These are phyloP conservation scores for Dryobota labecula DNA, from an alignment of 2,888 invertebrate species.

Conservation along the genomic window DNA sequence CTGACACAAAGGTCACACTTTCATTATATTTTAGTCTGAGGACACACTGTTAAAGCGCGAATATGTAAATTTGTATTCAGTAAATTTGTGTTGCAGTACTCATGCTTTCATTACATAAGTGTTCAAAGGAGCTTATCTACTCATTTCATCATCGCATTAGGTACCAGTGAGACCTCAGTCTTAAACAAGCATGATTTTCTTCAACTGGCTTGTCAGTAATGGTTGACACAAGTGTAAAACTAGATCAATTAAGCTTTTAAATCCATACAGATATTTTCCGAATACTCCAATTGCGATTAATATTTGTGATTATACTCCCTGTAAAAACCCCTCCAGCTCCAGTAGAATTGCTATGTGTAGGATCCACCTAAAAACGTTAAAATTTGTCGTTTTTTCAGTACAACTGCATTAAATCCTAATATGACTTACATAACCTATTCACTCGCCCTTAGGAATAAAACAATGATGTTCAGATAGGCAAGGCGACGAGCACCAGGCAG, in stretches of 20 bases:
- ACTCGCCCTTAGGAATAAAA: conserved; percentile 43
- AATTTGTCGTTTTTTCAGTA: conserved; percentile 33
- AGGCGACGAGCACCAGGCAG: conserved; percentile 52
- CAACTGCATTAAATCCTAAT: conserved; percentile 28
- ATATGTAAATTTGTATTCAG: neutral
- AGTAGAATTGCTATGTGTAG: conserved; percentile 48
- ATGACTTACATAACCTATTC: conserved; percentile 41
- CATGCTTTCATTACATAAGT: neutral
- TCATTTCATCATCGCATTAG: neutral
- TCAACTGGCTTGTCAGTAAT: conserved; percentile 2
- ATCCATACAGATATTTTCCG: conserved; percentile 18
- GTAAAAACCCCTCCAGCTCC: too few relatives aligned
- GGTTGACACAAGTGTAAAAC: conserved; percentile 14
- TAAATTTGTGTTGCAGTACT: neutral
- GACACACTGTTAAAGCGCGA: neutral
- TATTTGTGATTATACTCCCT: conserved; percentile 41
- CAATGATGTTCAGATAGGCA: conserved; percentile 40
- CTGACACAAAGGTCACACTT: neutral
- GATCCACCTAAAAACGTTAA: conserved; percentile 29
- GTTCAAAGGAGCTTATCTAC: neutral
- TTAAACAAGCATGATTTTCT: neutral
- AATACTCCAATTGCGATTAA: conserved; percentile 16
- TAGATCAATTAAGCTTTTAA: conserved; percentile 18
- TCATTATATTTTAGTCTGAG: neutral
- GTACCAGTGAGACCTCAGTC: neutral